Conservation (phyloP, 2,888 invertebrate species). For the Drosophila leonis region DNA sequence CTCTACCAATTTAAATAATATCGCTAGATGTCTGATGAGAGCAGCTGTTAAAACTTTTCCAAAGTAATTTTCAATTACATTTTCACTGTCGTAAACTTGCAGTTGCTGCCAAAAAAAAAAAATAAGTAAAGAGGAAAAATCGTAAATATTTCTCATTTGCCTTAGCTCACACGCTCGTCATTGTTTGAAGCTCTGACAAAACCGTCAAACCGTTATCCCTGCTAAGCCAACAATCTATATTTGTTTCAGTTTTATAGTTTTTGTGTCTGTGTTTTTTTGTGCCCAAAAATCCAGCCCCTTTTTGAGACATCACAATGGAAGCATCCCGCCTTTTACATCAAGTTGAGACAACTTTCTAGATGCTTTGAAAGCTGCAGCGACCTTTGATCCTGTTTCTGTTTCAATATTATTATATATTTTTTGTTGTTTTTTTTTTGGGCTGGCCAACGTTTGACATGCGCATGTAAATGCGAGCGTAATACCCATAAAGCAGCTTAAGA, state of each 20-base stretch:
- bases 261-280: constrained; percentile 23
- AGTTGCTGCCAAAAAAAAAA: neutral
- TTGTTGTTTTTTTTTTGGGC: constrained; percentile 23
- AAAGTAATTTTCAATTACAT: neutral
- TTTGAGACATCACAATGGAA: constrained; percentile 56
- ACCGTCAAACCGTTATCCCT: constrained; percentile 50
- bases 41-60: constrained; percentile 4
- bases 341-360: constrained; percentile 67
- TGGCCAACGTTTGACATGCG: constrained; percentile 71
- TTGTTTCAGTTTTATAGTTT: constrained; percentile 48
- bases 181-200: constrained; percentile 32
- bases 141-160: constrained; percentile 39
- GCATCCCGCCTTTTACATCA: constrained; percentile 69
- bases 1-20: neutral
- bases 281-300: constrained; percentile 44
- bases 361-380: constrained; percentile 69
- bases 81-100: constrained; percentile 10
- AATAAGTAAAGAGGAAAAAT: neutral
- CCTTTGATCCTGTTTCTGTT: constrained; percentile 62
- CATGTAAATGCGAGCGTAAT: constrained; percentile 73
- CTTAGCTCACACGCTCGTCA: constrained; percentile 47
- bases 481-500: constrained; percentile 78
- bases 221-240: constrained; percentile 57
- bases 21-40: neutral
- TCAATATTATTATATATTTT: constrained; percentile 15